Base-by-base conservation (phyloP, 2,113 vertebrate species). In the Xiphophorus hellerii region DNA sequence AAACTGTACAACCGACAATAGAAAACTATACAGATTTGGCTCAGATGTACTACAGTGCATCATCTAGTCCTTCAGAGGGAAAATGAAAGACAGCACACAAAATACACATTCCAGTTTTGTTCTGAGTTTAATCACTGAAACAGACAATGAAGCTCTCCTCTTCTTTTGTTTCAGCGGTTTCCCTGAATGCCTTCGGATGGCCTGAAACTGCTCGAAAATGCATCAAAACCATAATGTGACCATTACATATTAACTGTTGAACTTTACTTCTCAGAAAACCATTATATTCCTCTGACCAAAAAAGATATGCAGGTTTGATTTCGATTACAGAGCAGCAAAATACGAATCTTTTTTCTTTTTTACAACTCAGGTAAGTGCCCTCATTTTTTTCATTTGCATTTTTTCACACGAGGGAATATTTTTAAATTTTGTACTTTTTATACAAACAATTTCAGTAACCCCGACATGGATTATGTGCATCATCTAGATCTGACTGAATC, bases 101-200 rank as follows among this genome's bases (percentile, higher is more conserved):
- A 33, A 66, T 66, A 89, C 71, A 74, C 84, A 76, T 82, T 90
- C 85, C 88, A 91, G 88, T 91, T 93, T 90, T 88, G 84, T 88
- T 92, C 85, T 80, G 89, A 91, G 88, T 94, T 93, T 93, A 93
- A 92, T 94, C 84, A 92, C 92, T 94, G 92, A 94, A 92, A 93
- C 92, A 69, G 80, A 89, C 86, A 89, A 85, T 92, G 91, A 91
- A 91, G 88, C 76, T 86, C 83, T 88, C 72, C 83, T 82, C 88
- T 84, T 90, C 78, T 89, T 90, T 85, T 76, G 80, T 91, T 92
- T 90, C 89, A 91, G 88, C 87, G 87, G 81, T 84, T 76, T 94
- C 92, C 92, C 92, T 94, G 91, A 92, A 93, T 89, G 87, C 91
- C 91, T 86, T 86, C 77, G 81, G 83, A 80, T 77, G 84, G 85